phyloP scores from a whole-genome alignment of 2,888 invertebrate species.

The Serripes groenlandicus region DNA sequence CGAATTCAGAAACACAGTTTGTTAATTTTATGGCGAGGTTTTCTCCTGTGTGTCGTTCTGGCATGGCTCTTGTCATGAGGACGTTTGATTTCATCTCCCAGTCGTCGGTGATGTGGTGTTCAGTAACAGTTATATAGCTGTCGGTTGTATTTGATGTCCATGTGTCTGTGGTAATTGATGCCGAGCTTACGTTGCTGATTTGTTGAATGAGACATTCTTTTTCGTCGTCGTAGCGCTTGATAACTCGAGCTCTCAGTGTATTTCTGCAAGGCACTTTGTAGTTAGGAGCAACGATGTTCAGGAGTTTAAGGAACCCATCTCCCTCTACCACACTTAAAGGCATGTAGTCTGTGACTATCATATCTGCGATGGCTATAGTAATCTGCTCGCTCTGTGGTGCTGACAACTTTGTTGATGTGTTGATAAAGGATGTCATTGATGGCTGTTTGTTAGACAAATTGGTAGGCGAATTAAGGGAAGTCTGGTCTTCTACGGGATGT shows the following conservation, averaged over 20 bases:
- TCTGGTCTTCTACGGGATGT: too few relatives aligned
- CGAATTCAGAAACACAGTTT: constrained; percentile 28
- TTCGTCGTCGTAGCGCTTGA: background rate
- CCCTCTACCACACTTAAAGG: too few relatives aligned
- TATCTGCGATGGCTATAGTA: too few relatives aligned
- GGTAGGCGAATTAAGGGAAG: too few relatives aligned
- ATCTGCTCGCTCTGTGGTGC: too few relatives aligned
- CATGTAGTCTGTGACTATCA: too few relatives aligned
- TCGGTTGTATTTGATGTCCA: constrained; percentile 38
- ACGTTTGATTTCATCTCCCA: constrained; percentile 22
- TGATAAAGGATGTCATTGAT: too few relatives aligned
- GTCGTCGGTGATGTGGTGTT: constrained; percentile 24
- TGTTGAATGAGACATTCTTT: background rate
- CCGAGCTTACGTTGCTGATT: background rate
- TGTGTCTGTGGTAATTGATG: constrained; percentile 28
- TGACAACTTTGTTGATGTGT: too few relatives aligned
- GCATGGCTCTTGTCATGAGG: constrained; percentile 25
- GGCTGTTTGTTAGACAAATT: too few relatives aligned
- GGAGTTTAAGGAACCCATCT: too few relatives aligned
- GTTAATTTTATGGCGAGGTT: constrained; percentile 13
- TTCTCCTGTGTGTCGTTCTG: constrained; percentile 22
- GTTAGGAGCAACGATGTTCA: too few relatives aligned
- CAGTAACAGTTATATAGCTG: constrained; percentile 39
- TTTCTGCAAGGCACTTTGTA: background rate
- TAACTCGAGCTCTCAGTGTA: background rate